Evolutionary conservation across 2,888 invertebrate genomes (phyloP).

Genomic region (Tachystola acroxantha): DNA sequence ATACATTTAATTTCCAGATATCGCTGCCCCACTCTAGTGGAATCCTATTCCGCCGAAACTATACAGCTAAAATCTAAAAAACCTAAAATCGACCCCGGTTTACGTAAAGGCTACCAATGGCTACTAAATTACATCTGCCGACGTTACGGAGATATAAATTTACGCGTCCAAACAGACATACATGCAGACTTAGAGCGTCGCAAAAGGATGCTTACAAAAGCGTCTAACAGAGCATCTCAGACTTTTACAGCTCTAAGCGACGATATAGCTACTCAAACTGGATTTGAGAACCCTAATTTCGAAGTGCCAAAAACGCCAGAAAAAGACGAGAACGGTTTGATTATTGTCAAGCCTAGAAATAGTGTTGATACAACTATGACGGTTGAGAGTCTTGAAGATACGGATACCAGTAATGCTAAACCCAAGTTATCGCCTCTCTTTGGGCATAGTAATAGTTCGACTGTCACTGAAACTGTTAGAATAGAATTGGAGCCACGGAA

Average conservation of each 20-base stretch:
- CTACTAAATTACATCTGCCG: constrained; percentile 82
- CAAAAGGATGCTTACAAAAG: constrained; percentile 53
- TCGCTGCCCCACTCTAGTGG: constrained; percentile 89
- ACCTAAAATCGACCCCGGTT: constrained; percentile 80
- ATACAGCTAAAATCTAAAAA: constrained; percentile 42
- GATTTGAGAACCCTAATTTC: constrained; percentile 70
- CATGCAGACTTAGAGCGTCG: constrained; percentile 74
- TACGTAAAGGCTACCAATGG: constrained; percentile 85
- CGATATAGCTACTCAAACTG: constrained; percentile 63
- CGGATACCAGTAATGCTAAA: constrained; percentile 43
- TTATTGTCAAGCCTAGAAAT: constrained; percentile 58
- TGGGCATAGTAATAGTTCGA: constrained; percentile 46
- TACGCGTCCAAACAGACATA: constrained; percentile 81
- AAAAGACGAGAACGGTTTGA: constrained; percentile 37
- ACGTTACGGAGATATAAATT: constrained; percentile 81
- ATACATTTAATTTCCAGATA: constrained; percentile 50
- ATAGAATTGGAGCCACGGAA: constrained; percentile 63
- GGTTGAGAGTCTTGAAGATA: constrained; percentile 55
- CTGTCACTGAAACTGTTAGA: constrained; percentile 39
- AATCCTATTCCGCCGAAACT: constrained; percentile 80
- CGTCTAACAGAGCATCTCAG: constrained; percentile 49
- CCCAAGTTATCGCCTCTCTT: constrained; percentile 67
- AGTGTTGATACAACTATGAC: constrained; percentile 64
- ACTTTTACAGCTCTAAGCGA: constrained; percentile 50
- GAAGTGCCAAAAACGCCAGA: constrained; percentile 27